These are phyloP conservation scores for Proisotoma minuta DNA, from an alignment of 2,888 invertebrate genomes.

Conservation along the genomic window DNA sequence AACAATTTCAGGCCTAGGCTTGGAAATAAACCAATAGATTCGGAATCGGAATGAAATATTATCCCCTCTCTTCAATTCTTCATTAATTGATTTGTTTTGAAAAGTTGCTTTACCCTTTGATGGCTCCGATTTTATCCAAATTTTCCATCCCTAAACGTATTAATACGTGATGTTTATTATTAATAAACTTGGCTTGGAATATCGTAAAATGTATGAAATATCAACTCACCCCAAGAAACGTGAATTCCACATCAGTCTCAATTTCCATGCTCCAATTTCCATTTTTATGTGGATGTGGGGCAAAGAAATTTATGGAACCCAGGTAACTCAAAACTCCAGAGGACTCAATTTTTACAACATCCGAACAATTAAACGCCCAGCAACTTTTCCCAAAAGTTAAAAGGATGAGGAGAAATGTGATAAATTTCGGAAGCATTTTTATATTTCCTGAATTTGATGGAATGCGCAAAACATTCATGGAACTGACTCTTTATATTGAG, in stretches of 20 bases:
- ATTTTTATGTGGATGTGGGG: constrained; percentile 6
- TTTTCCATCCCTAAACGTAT: constrained; percentile 7
- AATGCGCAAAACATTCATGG: too few relatives aligned
- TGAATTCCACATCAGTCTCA: constrained; percentile 13
- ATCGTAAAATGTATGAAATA: not conserved
- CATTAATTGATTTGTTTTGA: not conserved
- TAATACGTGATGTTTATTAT: not conserved
- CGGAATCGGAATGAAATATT: constrained; percentile 7
- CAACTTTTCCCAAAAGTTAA: not conserved
- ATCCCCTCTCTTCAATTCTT: constrained; percentile 1
- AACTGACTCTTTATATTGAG: too few relatives aligned
- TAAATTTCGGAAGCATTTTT: too few relatives aligned
- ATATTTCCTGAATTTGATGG: too few relatives aligned
- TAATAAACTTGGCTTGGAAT: too few relatives aligned
- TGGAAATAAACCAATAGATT: constrained; percentile 4
- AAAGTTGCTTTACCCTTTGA: constrained; percentile 8
- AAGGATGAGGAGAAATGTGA: not conserved
- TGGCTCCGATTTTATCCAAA: constrained; percentile 10
- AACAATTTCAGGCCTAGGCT: constrained; percentile 9
- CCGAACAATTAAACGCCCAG: constrained; percentile 3
- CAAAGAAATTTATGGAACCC: constrained; percentile 4
- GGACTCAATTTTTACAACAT: constrained; percentile 3
- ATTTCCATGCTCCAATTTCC: constrained; percentile 15
- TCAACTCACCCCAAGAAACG: constrained; percentile 17
- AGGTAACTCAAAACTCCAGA: constrained; percentile 9